Conservation (phyloP, 2,113 vertebrate species). For the Apodemus speciosus region DNA sequence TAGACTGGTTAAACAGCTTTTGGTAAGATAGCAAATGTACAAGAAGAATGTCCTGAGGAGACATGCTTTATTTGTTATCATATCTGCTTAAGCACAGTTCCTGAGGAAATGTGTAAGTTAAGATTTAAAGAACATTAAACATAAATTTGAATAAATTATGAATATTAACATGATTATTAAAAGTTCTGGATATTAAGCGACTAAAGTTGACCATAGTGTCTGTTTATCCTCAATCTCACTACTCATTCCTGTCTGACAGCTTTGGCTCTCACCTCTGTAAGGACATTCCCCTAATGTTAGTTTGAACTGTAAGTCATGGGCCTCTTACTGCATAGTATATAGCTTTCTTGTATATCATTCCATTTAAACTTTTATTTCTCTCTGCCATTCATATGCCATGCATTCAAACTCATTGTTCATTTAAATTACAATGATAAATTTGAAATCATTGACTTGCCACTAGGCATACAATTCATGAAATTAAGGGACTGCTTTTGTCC, state of each 20-base stretch:
- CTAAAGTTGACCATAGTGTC: not conserved
- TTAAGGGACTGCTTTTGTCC: not conserved
- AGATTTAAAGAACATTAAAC: slow-evolving; percentile 9
- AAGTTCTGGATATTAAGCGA: not conserved
- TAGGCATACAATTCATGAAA: not conserved
- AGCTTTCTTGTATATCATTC: not conserved
- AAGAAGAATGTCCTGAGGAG: not conserved
- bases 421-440: not conserved
- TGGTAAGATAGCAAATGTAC: not conserved
- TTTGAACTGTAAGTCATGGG: accelerated
- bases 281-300: not conserved
- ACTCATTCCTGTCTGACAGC: accelerated
- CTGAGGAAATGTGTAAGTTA: not conserved
- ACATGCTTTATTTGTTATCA: not conserved
- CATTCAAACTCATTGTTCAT: not conserved
- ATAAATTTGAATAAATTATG: not conserved
- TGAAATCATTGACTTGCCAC: not conserved
- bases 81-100: not conserved
- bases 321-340: not conserved
- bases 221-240: not conserved
- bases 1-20: slow-evolving; percentile 25
- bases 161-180: not conserved
- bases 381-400: not conserved
- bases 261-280: not conserved
- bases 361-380: not conserved